A percentile compares a stretch with the other conserved stretches of the same genome.
phyloP scores from a whole-genome alignment of 2,888 invertebrate genomes.

The Melangyna quadrimaculata region DNA sequence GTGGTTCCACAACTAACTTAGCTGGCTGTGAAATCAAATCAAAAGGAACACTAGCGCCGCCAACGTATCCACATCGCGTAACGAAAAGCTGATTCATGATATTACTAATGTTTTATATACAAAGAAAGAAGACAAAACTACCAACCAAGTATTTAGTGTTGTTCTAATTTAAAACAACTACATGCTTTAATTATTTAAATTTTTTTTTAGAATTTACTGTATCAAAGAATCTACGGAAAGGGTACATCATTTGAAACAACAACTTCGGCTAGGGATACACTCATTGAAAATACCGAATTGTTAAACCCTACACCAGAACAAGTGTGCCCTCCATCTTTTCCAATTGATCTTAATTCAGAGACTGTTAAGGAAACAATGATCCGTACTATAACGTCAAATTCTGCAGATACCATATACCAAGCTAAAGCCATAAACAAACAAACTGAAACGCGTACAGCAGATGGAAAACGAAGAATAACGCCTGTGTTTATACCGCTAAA shows the following conservation, averaged over 20 bases:
- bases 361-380: background rate
- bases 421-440: constrained; percentile 89
- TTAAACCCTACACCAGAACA: constrained; percentile 77
- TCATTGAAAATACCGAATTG: constrained; percentile 87
- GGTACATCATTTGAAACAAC: constrained; percentile 81
- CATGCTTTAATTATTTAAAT: background rate
- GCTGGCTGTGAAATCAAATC: no score
- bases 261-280: constrained; percentile 83
- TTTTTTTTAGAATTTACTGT: constrained; percentile 86
- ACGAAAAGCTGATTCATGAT: no score
- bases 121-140: no score
- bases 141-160: no score
- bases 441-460: constrained; percentile 95
- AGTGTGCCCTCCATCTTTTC: constrained; percentile 75
- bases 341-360: constrained; percentile 44
- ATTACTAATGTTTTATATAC: no score
- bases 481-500: constrained; percentile 94
- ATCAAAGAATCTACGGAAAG: constrained; percentile 94
- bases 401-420: constrained; percentile 9
- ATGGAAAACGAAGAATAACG: constrained; percentile 97
- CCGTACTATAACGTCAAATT: constrained; percentile 21
- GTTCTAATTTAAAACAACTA: no score
- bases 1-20: no score
- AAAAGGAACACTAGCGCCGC: no score
- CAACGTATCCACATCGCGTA: no score